Conservation (phyloP, 2,888 invertebrate species). For the Hyalella azteca region DNA sequence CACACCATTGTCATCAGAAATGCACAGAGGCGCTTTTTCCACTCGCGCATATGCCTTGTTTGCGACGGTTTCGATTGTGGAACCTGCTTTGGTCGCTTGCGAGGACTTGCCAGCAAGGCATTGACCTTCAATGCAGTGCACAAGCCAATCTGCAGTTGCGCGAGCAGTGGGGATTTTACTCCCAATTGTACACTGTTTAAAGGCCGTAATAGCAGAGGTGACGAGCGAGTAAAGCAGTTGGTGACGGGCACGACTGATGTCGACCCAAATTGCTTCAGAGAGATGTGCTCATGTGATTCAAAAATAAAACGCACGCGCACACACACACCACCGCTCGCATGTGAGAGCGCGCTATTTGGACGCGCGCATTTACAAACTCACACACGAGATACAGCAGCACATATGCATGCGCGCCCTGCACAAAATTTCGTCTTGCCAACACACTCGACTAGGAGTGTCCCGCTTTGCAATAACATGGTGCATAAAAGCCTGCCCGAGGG, state of each 20-base stretch:
- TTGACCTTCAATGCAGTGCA: conserved; percentile 2
- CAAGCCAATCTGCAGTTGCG: too few species aligned
- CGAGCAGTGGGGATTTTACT: neutral
- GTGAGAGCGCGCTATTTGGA: too few species aligned
- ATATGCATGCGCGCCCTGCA: neutral
- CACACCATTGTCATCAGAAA: neutral
- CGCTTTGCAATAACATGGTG: neutral
- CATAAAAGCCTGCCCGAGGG: neutral
- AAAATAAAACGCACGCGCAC: too few species aligned
- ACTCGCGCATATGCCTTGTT: too few species aligned
- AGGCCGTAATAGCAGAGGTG: neutral
- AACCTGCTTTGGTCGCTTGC: neutral
- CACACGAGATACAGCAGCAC: too few species aligned
- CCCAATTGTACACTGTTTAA: neutral
- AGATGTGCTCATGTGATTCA: neutral
- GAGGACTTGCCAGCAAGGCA: neutral
- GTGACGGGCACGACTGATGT: conserved; percentile 9
- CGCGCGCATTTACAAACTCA: too few species aligned
- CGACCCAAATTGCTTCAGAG: neutral
- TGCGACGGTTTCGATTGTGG: too few species aligned
- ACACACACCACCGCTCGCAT: neutral
- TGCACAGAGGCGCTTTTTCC: too few species aligned
- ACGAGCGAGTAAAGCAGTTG: neutral
- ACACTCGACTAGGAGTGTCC: conserved; percentile 18
- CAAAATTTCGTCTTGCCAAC: neutral